Conservation (phyloP, 2,797 vertebrate species). For the Smutsia gigantea region DNA sequence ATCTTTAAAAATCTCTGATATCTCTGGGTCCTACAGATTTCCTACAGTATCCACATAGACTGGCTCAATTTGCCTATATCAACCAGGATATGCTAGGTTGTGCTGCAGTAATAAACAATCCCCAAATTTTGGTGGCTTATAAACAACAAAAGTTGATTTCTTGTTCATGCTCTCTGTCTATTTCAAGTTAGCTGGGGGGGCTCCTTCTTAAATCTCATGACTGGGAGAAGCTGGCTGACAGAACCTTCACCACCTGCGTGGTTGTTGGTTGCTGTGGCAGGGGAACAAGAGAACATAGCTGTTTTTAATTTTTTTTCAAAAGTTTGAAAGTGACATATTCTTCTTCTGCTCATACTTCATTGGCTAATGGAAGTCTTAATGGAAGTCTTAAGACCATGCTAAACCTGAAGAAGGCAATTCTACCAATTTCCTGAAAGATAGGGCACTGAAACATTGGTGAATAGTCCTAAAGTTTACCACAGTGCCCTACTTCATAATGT, state of each 20-base stretch:
- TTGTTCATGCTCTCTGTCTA: not conserved
- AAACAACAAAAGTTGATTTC: not conserved
- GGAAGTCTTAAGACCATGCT: not conserved
- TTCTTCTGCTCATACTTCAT: not conserved
- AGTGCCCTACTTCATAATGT: fast-evolving
- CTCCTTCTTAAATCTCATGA: not conserved
- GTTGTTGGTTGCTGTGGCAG: not conserved
- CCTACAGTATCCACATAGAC: fast-evolving
- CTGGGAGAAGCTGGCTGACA: not conserved
- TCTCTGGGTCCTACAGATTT: not conserved
- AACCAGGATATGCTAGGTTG: not conserved
- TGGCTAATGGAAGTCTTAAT: not conserved
- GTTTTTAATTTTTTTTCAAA: not conserved
- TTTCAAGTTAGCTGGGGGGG: not conserved
- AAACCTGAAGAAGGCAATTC: not conserved
- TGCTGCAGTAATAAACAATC: not conserved
- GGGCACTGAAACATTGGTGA: not conserved
- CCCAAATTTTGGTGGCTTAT: not conserved
- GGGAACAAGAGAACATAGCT: not conserved
- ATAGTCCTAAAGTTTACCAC: not conserved
- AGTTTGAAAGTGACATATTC: not conserved
- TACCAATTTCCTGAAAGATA: not conserved
- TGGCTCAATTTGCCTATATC: not conserved
- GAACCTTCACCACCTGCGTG: not conserved
- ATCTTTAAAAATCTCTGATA: not conserved